These are phyloP conservation scores for Zaprionus lachaisei DNA, from an alignment of 1,140 invertebrate species.

Conservation along the genomic window DNA sequence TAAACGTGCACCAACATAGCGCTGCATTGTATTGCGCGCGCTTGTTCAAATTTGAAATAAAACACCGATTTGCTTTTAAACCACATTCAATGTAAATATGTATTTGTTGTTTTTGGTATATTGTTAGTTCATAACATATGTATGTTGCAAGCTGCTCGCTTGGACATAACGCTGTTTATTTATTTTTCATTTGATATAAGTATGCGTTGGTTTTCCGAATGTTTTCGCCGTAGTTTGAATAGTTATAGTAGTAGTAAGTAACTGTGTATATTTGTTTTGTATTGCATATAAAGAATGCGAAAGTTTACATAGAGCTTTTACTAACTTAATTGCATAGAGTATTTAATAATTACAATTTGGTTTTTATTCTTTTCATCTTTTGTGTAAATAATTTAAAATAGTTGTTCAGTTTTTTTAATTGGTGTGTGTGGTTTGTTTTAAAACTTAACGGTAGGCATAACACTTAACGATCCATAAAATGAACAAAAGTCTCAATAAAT, in stretches of 20 bases:
- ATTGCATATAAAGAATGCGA: constrained; percentile 47
- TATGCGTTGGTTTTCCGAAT: constrained; percentile 51
- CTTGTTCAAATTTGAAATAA: constrained; percentile 33
- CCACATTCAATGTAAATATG: constrained; percentile 83
- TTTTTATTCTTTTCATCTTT: constrained; percentile 11
- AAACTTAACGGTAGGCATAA: constrained; percentile 77
- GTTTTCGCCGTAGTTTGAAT: constrained; percentile 44
- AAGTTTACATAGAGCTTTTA: constrained; percentile 61
- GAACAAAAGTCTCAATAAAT: constrained; percentile 59
- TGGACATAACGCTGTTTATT: constrained; percentile 66
- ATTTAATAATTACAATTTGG: constrained; percentile 56
- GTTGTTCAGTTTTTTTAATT: constrained; percentile 22
- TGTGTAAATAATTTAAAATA: constrained; percentile 72
- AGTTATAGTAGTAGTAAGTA: constrained; percentile 55
- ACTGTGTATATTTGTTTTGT: constrained; percentile 50
- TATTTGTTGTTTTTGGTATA: constrained; percentile 79
- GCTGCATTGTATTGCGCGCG: not conserved
- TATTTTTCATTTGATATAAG: constrained; percentile 61
- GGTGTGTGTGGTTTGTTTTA: constrained; percentile 42
- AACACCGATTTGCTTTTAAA: constrained; percentile 43
- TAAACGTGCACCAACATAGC: not conserved
- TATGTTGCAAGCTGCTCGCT: constrained; percentile 17
- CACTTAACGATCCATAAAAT: constrained; percentile 63
- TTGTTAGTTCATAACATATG: constrained; percentile 45
- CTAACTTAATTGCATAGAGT: constrained; percentile 73